A percentile compares a stretch with the other conserved stretches of the same genome.
Evolutionary conservation across 2,888 invertebrate genomes (phyloP).

Genomic region (Chrysina gloriosa): DNA sequence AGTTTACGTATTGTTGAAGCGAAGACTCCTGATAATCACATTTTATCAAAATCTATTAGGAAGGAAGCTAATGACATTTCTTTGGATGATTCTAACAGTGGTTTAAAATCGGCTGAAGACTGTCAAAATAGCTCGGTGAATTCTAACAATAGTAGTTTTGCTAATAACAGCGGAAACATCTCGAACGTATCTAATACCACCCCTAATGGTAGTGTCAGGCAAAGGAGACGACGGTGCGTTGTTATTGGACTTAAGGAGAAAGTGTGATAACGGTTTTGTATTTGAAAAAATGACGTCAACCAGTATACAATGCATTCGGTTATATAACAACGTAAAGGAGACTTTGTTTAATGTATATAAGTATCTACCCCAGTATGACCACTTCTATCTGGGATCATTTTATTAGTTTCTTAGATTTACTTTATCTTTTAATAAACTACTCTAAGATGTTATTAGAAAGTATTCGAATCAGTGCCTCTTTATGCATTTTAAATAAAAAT

Average conservation of each 20-base stretch:
- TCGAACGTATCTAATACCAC: constrained; percentile 48
- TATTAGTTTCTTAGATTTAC: no score
- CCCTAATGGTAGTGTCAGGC: neutral
- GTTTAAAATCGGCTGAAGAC: neutral
- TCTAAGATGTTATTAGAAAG: no score
- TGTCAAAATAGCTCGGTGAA: neutral
- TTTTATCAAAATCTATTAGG: neutral
- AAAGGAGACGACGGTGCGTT: constrained; percentile 18
- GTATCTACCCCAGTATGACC: no score
- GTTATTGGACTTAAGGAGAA: constrained; percentile 34
- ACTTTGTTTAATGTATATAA: no score
- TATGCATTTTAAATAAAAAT: no score
- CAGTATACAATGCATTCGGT: no score
- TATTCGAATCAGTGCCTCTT: no score
- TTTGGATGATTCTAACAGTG: neutral
- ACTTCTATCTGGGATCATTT: no score
- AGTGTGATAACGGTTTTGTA: constrained; percentile 13
- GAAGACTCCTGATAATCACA: no score
- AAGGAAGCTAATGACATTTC: neutral
- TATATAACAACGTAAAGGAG: no score
- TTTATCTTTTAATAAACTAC: no score
- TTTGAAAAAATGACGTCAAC: neutral
- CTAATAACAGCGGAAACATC: constrained; percentile 48
- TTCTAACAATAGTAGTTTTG: constrained; percentile 42
- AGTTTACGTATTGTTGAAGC: no score